phyloP scores from a whole-genome alignment of 1,140 invertebrate species.

The Anoplophora glabripennis region DNA sequence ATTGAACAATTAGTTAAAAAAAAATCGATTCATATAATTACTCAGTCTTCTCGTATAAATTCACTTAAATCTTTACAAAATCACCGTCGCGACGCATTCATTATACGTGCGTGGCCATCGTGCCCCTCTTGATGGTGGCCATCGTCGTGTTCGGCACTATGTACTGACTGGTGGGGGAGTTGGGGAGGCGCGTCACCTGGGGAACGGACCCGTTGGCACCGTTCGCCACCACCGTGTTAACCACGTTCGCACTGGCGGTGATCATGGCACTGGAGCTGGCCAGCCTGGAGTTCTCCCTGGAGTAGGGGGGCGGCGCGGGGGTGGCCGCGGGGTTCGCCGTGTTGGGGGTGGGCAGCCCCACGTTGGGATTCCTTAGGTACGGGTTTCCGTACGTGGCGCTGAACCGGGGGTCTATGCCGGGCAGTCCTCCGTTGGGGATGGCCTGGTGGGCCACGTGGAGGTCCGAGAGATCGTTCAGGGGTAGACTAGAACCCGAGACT shows the following conservation, averaged over 20 bases:
- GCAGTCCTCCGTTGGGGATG: slow-evolving; percentile 50
- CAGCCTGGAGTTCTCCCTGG: slow-evolving; percentile 43
- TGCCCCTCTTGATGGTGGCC: slow-evolving; percentile 57
- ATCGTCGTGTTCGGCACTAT: slow-evolving; percentile 49
- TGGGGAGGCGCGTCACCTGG: slow-evolving; percentile 51
- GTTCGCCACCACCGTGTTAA: slow-evolving; percentile 43
- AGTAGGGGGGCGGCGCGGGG: slow-evolving; percentile 72
- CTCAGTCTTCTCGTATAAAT: slow-evolving; percentile 37
- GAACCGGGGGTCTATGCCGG: slow-evolving; percentile 77
- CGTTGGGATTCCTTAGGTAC: slow-evolving; percentile 65
- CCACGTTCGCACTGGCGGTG: slow-evolving; percentile 43
- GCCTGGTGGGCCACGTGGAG: slow-evolving; percentile 52
- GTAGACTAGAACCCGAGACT: slow-evolving; percentile 35
- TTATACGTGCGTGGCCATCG: slow-evolving; percentile 62
- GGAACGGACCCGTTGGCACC: slow-evolving; percentile 52
- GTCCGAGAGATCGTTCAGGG: slow-evolving; percentile 43
- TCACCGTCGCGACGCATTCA: no score
- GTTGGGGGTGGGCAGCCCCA: slow-evolving; percentile 52
- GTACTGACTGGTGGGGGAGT: slow-evolving; percentile 54
- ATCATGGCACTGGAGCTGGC: slow-evolving; percentile 40
- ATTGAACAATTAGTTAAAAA: slow-evolving; percentile 20
- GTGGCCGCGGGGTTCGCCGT: slow-evolving; percentile 74
- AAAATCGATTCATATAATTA: slow-evolving; percentile 33
- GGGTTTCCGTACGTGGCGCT: slow-evolving; percentile 87
- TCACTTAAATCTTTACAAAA: no score